Conservation (phyloP, 1,140 invertebrate species). For the Andricus grossulariae region DNA sequence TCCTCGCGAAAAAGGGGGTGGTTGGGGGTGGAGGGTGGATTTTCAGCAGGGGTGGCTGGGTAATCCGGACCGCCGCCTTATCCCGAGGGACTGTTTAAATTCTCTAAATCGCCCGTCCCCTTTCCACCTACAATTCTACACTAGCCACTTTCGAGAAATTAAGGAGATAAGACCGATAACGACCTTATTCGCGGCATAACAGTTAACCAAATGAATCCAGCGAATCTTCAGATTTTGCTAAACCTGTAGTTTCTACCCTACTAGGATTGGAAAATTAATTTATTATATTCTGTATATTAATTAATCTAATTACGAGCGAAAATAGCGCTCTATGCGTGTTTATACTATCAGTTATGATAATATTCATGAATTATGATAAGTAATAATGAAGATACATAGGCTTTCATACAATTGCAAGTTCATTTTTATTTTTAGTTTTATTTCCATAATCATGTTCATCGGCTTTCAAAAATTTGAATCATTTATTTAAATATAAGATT, state of each 20-base stretch:
- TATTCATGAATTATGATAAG: no score
- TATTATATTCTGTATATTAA: no score
- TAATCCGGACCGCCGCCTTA: slow-evolving; percentile 69
- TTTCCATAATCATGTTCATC: no score
- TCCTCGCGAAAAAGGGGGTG: slow-evolving; percentile 43
- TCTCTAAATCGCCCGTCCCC: slow-evolving; percentile 67
- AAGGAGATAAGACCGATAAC: slow-evolving; percentile 62
- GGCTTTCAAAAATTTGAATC: no score
- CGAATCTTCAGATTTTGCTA: slow-evolving; percentile 33
- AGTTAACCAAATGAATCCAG: slow-evolving; percentile 28
- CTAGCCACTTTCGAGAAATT: slow-evolving; percentile 62
- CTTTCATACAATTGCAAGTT: no score
- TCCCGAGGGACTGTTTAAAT: slow-evolving; percentile 74
- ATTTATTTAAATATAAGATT: no score
- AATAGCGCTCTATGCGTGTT: no score
- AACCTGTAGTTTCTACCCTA: background rate
- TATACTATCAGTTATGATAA: no score
- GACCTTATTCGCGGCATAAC: slow-evolving; percentile 42
- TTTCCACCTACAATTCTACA: slow-evolving; percentile 37
- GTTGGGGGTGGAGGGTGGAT: slow-evolving; percentile 37
- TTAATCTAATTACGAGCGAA: no score
- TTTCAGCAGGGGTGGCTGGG: slow-evolving; percentile 46
- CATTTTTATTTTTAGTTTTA: no score
- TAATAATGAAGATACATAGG: no score
- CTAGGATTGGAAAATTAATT: no score